phyloP scores from a whole-genome alignment of 2,888 invertebrate species.

The Iselma pallidipennis region DNA sequence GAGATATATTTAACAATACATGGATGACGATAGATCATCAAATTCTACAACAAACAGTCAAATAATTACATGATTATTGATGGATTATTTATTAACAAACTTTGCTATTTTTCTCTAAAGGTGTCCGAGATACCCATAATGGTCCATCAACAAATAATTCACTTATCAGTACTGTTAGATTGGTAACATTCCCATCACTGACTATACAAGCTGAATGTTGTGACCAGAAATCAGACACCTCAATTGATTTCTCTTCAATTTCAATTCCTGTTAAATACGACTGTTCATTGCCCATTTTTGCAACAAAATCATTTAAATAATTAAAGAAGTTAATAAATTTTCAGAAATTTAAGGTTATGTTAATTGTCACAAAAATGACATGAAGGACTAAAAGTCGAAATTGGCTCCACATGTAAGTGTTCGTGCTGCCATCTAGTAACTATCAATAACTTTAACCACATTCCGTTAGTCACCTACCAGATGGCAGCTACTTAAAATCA shows the following conservation, averaged over 20 bases:
- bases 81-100: constrained; percentile 52
- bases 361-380: too few relatives aligned
- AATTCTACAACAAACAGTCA: constrained; percentile 67
- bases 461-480: too few relatives aligned
- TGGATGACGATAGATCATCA: constrained; percentile 85
- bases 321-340: background rate
- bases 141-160: constrained; percentile 68
- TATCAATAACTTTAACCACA: too few relatives aligned
- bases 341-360: background rate
- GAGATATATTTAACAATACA: constrained; percentile 81
- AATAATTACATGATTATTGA: constrained; percentile 2
- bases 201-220: constrained; percentile 67
- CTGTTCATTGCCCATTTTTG: constrained; percentile 79
- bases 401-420: too few relatives aligned
- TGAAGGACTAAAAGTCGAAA: too few relatives aligned
- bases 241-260: constrained; percentile 74
- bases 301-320: background rate
- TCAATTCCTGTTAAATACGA: constrained; percentile 71
- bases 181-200: constrained; percentile 63
- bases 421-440: too few relatives aligned
- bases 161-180: constrained; percentile 75
- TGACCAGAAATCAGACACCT: constrained; percentile 79
- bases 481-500: too few relatives aligned
- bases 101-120: constrained; percentile 77
- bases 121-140: constrained; percentile 67